A percentile compares a stretch with the other conserved stretches of the same genome.
These are phyloP conservation scores for Rhizoglyphus robini DNA, from an alignment of 1,140 invertebrate species.

Conservation along the genomic window DNA sequence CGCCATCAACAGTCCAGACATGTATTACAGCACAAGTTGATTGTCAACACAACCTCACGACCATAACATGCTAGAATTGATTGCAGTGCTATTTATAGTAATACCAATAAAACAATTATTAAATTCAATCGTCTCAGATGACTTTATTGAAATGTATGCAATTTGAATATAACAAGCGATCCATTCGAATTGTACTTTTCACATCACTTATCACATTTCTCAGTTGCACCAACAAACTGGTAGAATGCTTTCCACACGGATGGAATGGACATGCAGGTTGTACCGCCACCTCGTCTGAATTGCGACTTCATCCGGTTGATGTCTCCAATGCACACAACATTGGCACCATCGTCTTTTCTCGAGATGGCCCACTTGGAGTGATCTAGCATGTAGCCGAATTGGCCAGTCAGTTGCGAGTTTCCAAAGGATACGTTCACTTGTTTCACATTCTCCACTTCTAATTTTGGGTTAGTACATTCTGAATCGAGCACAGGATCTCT, in stretches of 20 bases:
- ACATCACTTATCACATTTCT: no score
- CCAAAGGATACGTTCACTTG: constrained; percentile 40
- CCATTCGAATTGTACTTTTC: no score
- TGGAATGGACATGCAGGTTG: constrained; percentile 50
- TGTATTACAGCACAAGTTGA: no score
- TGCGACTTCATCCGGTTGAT: constrained; percentile 73
- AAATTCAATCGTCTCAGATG: no score
- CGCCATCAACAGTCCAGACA: no score
- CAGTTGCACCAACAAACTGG: no score
- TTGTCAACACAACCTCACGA: no score
- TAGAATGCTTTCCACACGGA: constrained; percentile 42
- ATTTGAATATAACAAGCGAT: no score
- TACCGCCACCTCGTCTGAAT: constrained; percentile 60
- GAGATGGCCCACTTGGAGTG: constrained; percentile 85
- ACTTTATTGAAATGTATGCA: no score
- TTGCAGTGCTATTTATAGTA: no score
- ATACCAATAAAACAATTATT: no score
- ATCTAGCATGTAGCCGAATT: constrained; percentile 59
- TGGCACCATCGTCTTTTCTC: constrained; percentile 33
- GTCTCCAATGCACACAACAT: constrained; percentile 66
- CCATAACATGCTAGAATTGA: no score
- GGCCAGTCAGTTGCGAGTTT: constrained; percentile 31
- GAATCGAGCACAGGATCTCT: constrained; percentile 45
- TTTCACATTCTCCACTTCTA: constrained; percentile 51
- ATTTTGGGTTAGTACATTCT: constrained; percentile 41